A percentile compares a stretch with the other conserved stretches of the same genome.
Evolutionary conservation across 2,797 vertebrate species (phyloP).

Genomic region (Dryobates pubescens): DNA sequence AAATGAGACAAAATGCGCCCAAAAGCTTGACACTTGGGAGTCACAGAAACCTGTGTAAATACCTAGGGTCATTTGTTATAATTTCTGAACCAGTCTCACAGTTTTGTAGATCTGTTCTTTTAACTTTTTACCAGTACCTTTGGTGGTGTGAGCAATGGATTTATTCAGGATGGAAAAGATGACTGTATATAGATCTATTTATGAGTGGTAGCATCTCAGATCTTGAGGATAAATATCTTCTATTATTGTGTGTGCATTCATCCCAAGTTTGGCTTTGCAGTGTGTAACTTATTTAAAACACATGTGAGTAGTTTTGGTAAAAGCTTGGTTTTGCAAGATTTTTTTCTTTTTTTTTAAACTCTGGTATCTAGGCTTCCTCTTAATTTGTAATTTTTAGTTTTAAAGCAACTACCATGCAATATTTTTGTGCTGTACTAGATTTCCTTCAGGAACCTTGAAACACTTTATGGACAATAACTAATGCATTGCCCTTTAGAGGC

Average conservation of each 20-base stretch:
- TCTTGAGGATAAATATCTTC: conserved; percentile 6
- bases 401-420: not conserved
- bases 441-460: not conserved
- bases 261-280: not conserved
- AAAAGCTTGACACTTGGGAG: not conserved
- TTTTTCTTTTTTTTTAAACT: not conserved
- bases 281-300: not conserved
- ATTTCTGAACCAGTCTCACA: not conserved
- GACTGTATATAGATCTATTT: not conserved
- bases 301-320: not conserved
- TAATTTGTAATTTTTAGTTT: not conserved
- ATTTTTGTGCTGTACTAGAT: not conserved
- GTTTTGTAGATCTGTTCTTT: not conserved
- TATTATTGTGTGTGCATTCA: not conserved
- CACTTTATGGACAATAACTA: not conserved
- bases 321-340: not conserved
- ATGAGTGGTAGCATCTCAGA: not conserved
- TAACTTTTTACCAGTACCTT: not conserved
- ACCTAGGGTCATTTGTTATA: not conserved
- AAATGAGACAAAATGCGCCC: not conserved
- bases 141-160: not conserved
- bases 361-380: not conserved
- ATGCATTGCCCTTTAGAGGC: not conserved
- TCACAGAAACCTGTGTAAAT: not conserved
- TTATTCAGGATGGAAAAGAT: not conserved